phyloP scores from a whole-genome alignment of 2,888 invertebrate genomes.

The Protophormia terraenovae region DNA sequence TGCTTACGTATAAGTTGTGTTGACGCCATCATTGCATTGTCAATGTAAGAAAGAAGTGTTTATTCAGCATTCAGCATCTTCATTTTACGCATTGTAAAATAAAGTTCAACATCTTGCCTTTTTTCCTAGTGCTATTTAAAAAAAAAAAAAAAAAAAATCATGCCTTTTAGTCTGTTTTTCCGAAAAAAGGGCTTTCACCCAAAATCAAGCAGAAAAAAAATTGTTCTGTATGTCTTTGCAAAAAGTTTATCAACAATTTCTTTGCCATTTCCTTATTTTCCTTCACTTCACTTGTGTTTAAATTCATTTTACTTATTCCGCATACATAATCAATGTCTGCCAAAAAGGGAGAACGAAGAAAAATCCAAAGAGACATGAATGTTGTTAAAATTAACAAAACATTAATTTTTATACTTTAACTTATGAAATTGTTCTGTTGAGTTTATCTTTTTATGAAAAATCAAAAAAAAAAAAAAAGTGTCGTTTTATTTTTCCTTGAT shows the following conservation, averaged over 20 bases:
- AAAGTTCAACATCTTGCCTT: constrained; percentile 49
- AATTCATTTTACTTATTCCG: constrained; percentile 52
- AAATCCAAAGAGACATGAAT: not conserved
- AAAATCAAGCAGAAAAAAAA: not conserved
- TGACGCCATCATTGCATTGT: constrained; percentile 59
- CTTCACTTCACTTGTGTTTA: not conserved
- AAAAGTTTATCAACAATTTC: constrained; percentile 12
- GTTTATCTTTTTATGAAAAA: not conserved
- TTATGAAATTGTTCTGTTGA: not conserved
- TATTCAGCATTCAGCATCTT: constrained; percentile 58
- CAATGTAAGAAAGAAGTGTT: constrained; percentile 46
- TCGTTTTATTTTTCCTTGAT: not conserved
- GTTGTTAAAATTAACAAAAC: constrained; percentile 57
- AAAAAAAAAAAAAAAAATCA: no score
- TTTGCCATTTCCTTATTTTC: not conserved
- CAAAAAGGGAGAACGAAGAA: not conserved
- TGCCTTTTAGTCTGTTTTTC: constrained; percentile 17
- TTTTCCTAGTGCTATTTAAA: not conserved
- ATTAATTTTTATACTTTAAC: constrained; percentile 47
- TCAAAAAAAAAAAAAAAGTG: not conserved
- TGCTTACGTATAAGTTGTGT: constrained; percentile 6
- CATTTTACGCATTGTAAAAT: constrained; percentile 49
- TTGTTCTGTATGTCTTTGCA: constrained; percentile 4
- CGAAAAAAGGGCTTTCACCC: constrained; percentile 5
- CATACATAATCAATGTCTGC: constrained; percentile 54